These are phyloP conservation scores for Phrynocephalus versicolor DNA, from an alignment of 2,113 vertebrate genomes.

Conservation along the genomic window DNA sequence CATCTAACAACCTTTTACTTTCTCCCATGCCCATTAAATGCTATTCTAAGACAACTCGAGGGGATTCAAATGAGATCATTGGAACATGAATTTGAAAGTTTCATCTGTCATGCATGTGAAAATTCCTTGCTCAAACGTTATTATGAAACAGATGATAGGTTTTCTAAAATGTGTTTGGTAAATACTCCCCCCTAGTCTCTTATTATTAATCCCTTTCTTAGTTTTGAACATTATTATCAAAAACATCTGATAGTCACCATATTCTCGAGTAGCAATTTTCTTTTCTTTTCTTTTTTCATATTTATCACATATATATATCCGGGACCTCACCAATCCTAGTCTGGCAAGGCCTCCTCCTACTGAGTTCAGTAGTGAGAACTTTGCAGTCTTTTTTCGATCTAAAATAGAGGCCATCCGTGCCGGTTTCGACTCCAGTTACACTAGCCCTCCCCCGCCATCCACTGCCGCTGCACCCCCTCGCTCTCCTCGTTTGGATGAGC, in stretches of 20 bases:
- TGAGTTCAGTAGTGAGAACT: too few relatives aligned
- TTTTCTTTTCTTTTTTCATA: too few relatives aligned
- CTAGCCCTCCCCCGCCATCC: too few relatives aligned
- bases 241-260: background rate
- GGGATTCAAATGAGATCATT: background rate
- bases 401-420: too few relatives aligned
- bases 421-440: too few relatives aligned
- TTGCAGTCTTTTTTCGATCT: too few relatives aligned
- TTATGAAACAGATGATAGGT: background rate
- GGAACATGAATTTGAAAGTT: background rate
- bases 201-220: background rate
- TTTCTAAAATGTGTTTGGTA: too few relatives aligned
- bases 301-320: background rate
- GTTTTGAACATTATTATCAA: background rate
- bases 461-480: too few relatives aligned
- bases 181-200: background rate
- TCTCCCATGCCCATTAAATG: background rate
- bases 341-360: too few relatives aligned
- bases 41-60: background rate
- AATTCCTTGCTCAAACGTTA: background rate
- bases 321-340: too few relatives aligned
- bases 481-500: too few relatives aligned
- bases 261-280: background rate
- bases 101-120: too few relatives aligned
- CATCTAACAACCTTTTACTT: background rate